Evolutionary conservation across 2,113 vertebrate species (phyloP), one percentile per base, ranked within the genome.

Genomic region (Sinocyclocheilus anophthalmus): DNA sequence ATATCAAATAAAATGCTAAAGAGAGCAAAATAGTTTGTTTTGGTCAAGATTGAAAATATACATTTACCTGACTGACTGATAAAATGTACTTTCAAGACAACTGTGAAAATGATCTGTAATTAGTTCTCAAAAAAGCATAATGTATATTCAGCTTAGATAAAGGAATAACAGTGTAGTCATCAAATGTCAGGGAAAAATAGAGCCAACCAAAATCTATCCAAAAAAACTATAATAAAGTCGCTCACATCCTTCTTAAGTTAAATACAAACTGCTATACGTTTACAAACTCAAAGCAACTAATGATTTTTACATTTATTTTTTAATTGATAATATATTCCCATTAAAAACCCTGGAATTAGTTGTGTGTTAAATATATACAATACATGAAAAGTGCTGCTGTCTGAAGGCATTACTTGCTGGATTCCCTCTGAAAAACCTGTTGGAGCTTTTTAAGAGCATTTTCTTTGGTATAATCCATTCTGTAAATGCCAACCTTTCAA

Each of bases 41-140:
- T 76, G 22, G 86, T 59, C 5, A 24, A 26, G 7, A 86, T 88
- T 78, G 88, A 91, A 91, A 93, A 90, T 90, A 91, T 88, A 86
- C 57, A 85, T 83, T 80, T 85, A 79, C 6, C 9, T 30, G 53
- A 37, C 30, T 30, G 50, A 33, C 13, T 57, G 76, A 16, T 22
- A 1, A 57, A 37, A 59, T 59, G 39, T 45, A 39, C 10, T 80
- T 72, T 6, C 11, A 75, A 42, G 4, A 45, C 33, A 33, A 37
- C 14, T 12, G 5, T 33, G 22, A 50, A 76, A 78, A 55, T 22
- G 0, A 78, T 78, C 26, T 57, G 24, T 12, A 59, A 24, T 79
- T 3, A 59, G 26, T 13, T 48, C 59, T 48, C 37, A 65, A 26
- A 48, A 39, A 37, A 45, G 13, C 22, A 20, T 8, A 22, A 39